These are phyloP conservation scores for Agrochola lychnidis DNA, from an alignment of 2,888 invertebrate genomes.

Conservation along the genomic window DNA sequence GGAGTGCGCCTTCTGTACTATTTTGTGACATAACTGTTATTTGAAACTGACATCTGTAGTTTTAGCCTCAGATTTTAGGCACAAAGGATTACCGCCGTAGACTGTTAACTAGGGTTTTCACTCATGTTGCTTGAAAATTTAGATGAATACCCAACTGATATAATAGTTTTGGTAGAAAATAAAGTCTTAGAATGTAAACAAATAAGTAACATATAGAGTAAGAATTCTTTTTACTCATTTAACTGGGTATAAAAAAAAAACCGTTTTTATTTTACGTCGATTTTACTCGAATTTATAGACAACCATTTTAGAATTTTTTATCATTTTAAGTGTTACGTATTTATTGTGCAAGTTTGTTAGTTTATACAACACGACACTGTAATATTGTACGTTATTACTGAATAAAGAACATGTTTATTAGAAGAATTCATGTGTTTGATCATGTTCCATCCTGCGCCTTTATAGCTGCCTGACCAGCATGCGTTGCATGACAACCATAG, in stretches of 20 bases:
- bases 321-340: conserved; percentile 56
- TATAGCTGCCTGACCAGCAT: not conserved
- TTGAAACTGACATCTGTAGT: conserved; percentile 1
- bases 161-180: conserved; percentile 28
- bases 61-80: not conserved
- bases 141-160: not conserved
- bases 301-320: conserved; percentile 40
- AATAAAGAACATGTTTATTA: conserved; percentile 56
- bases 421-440: conserved; percentile 32
- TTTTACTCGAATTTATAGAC: conserved; percentile 50
- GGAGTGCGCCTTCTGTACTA: no score
- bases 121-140: conserved; percentile 49
- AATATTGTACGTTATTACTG: conserved; percentile 45
- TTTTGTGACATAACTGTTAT: not conserved
- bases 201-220: not conserved
- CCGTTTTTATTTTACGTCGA: conserved; percentile 49
- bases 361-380: conserved; percentile 28
- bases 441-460: not conserved
- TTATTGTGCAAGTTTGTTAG: conserved; percentile 39
- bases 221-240: not conserved
- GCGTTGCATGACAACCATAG: no score
- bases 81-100: conserved; percentile 6
- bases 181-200: conserved; percentile 2
- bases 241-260: conserved; percentile 16
- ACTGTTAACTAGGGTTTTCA: conserved; percentile 28